phyloP scores from a whole-genome alignment of 2,797 vertebrate species.

The Protosalanx chinensis region DNA sequence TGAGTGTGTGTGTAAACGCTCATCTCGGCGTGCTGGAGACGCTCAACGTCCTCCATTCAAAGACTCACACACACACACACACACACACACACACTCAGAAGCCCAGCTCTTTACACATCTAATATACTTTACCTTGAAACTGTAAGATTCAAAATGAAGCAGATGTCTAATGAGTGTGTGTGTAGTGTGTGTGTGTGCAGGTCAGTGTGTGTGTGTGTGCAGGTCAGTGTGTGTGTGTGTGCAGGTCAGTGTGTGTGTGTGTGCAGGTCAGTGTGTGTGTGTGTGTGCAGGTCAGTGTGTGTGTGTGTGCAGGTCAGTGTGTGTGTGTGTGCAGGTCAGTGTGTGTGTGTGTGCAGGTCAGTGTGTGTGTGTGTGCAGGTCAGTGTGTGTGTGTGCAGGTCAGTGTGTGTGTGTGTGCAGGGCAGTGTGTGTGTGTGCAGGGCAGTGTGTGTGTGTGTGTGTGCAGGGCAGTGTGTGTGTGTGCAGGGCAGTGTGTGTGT shows the following conservation, averaged over 20 bases:
- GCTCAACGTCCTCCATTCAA: background rate
- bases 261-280: conserved; percentile 12
- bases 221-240: background rate
- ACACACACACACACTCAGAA: background rate
- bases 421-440: background rate
- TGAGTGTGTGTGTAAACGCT: conserved; percentile 3
- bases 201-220: background rate
- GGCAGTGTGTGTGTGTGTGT: conserved; percentile 15
- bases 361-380: background rate
- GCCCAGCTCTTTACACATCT: background rate
- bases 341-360: conserved; percentile 30
- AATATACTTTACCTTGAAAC: conserved; percentile 28
- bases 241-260: background rate
- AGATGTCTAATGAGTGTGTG: conserved; percentile 18
- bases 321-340: background rate
- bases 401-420: background rate
- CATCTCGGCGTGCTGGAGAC: background rate
- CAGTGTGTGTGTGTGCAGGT: background rate
- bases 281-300: no score
- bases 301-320: background rate
- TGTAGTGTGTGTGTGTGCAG: background rate
- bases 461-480: no score
- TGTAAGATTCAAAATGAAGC: conserved; percentile 12
- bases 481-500: background rate
- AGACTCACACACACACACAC: conserved; percentile 3